Evolutionary conservation across 2,797 vertebrate genomes (phyloP).

Genomic region (Tympanoctomys barrerae): DNA sequence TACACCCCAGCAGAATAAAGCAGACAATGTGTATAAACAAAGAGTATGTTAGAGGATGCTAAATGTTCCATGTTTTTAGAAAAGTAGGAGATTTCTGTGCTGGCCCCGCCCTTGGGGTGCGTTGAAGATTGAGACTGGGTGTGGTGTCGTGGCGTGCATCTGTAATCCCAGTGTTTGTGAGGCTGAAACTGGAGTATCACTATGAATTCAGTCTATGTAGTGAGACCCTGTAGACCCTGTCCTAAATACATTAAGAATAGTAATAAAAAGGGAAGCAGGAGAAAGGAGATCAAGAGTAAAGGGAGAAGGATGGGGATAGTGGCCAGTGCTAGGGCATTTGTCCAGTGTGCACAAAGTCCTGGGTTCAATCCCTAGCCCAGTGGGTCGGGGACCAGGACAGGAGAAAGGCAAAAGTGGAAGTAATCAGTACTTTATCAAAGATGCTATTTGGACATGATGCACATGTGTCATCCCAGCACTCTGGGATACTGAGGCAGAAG

Average conservation of each 20-base stretch:
- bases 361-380: neutral
- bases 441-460: neutral
- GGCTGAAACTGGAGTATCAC: too few species aligned
- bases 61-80: neutral
- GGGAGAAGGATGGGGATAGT: neutral
- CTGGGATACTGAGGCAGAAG: neutral
- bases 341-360: neutral
- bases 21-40: neutral
- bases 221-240: too few species aligned
- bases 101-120: too few species aligned
- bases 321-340: neutral
- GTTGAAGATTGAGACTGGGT: too few species aligned
- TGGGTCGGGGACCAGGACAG: neutral
- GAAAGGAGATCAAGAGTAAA: too few species aligned
- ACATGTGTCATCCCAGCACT: neutral
- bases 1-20: neutral
- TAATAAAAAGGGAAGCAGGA: too few species aligned
- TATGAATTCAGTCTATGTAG: too few species aligned
- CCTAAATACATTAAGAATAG: too few species aligned
- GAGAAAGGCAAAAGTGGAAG: neutral
- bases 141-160: too few species aligned
- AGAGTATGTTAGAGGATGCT: neutral
- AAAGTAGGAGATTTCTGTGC: neutral
- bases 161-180: too few species aligned
- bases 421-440: neutral